These are phyloP conservation scores for Eristalis intricaria DNA, from an alignment of 2,888 invertebrate species.

Conservation along the genomic window DNA sequence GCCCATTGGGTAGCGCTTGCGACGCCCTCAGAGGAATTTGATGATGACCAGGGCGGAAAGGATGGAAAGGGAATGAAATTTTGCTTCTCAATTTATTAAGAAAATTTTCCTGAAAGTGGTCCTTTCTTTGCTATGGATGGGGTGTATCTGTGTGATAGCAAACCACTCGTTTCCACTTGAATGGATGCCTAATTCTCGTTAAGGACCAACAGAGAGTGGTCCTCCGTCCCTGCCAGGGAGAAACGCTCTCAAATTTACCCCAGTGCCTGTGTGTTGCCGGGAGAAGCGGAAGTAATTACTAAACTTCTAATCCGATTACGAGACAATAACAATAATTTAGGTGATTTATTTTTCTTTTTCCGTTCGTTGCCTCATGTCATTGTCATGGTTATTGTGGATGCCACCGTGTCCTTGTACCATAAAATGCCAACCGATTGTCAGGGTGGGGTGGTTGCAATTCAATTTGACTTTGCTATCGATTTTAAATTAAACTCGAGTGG, in stretches of 20 bases:
- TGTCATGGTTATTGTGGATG: constrained; percentile 21
- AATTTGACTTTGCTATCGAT: constrained; percentile 60
- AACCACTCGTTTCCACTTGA: constrained; percentile 33
- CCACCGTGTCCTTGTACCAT: constrained; percentile 4
- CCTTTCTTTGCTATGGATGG: background rate
- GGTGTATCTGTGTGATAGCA: background rate
- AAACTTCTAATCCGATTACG: constrained; percentile 62
- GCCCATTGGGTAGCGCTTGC: constrained; percentile 17
- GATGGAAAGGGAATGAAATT: background rate
- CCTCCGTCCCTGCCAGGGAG: background rate
- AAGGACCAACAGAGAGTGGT: background rate
- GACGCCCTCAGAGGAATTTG: constrained; percentile 12
- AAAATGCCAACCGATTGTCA: background rate
- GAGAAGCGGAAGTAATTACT: constrained; percentile 59
- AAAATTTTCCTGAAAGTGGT: background rate
- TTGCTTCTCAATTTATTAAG: constrained; percentile 28
- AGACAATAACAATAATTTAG: constrained; percentile 62
- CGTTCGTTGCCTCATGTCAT: constrained; percentile 23
- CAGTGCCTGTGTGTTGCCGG: constrained; percentile 3
- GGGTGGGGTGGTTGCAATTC: constrained; percentile 15
- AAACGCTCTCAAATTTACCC: constrained; percentile 32
- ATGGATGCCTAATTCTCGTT: constrained; percentile 37
- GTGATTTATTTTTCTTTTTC: background rate
- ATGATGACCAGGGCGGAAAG: constrained; percentile 1
- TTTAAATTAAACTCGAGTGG: constrained; percentile 41